These are phyloP conservation scores for Epirrhoe tristata DNA, from an alignment of 2,888 invertebrate genomes.

Conservation along the genomic window DNA sequence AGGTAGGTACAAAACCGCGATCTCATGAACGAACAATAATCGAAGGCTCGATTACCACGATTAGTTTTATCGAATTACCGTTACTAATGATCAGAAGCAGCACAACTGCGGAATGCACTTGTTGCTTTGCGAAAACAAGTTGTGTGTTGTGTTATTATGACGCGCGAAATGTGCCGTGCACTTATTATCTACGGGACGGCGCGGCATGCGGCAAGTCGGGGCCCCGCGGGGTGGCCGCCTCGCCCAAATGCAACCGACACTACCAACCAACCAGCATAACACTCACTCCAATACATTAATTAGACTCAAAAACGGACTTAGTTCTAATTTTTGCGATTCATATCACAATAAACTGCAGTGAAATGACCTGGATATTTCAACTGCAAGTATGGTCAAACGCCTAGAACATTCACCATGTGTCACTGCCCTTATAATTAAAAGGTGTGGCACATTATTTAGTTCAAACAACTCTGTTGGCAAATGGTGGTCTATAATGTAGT, in stretches of 20 bases:
- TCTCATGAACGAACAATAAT: conserved; percentile 1
- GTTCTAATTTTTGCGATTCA: background rate
- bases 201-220: conserved; percentile 61
- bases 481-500: conserved; percentile 25
- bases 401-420: conserved; percentile 49
- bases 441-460: conserved; percentile 36
- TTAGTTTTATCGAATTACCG: conserved; percentile 34
- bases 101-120: conserved; percentile 62
- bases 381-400: background rate
- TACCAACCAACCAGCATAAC: conserved; percentile 12
- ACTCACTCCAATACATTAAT: conserved; percentile 21
- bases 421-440: conserved; percentile 56
- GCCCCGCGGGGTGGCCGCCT: conserved; percentile 73
- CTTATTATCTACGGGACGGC: conserved; percentile 75
- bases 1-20: conserved; percentile 7
- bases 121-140: conserved; percentile 56
- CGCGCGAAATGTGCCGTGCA: conserved; percentile 71
- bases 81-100: conserved; percentile 47
- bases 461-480: conserved; percentile 24
- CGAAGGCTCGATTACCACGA: conserved; percentile 6
- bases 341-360: background rate
- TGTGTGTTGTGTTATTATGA: conserved; percentile 50
- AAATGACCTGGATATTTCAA: background rate
- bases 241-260: conserved; percentile 62
- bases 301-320: conserved; percentile 9